Evolutionary conservation across 2,797 vertebrate species (phyloP).

Genomic region (Melanotaenia boesemani): DNA sequence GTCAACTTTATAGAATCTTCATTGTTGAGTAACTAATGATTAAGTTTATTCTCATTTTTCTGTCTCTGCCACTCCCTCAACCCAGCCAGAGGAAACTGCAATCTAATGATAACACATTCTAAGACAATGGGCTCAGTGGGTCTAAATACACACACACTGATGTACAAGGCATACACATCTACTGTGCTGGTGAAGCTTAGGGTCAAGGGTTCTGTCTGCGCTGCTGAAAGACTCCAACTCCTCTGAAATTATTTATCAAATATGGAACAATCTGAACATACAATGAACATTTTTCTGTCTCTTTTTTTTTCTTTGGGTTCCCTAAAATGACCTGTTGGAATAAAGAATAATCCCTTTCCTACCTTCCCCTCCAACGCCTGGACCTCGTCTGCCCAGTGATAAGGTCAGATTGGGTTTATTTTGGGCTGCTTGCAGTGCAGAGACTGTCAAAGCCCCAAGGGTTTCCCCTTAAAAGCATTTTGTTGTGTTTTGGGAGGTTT

Average conservation of each 20-base stretch:
- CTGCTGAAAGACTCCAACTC: slow-evolving; percentile 66
- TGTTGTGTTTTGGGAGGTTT: slow-evolving; percentile 43
- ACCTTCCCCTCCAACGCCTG: slow-evolving; percentile 34
- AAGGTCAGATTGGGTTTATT: slow-evolving; percentile 70
- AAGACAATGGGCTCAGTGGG: slow-evolving; percentile 78
- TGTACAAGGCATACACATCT: slow-evolving; percentile 37
- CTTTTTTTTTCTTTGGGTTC: slow-evolving; percentile 13
- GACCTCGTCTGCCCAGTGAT: slow-evolving; percentile 56
- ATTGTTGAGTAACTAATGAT: slow-evolving; percentile 66
- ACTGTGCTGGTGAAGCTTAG: slow-evolving; percentile 43
- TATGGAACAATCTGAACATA: slow-evolving; percentile 75
- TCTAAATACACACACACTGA: slow-evolving; percentile 51
- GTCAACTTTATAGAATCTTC: slow-evolving; percentile 61
- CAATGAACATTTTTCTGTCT: slow-evolving; percentile 54
- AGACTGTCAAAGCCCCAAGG: slow-evolving; percentile 35
- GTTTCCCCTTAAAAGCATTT: slow-evolving; percentile 62
- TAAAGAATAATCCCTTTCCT: slow-evolving; percentile 32
- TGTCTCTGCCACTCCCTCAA: slow-evolving; percentile 46
- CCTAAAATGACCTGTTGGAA: slow-evolving; percentile 57
- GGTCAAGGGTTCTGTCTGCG: slow-evolving; percentile 65
- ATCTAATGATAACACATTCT: slow-evolving; percentile 81
- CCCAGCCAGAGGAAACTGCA: slow-evolving; percentile 80
- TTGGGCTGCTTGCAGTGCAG: slow-evolving; percentile 40
- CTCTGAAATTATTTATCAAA: slow-evolving; percentile 74
- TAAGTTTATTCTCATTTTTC: slow-evolving; percentile 54